A percentile compares a stretch with the other conserved stretches of the same genome.
Evolutionary conservation across 2,113 vertebrate species (phyloP).

Genomic region (Paramormyrops kingsleyae): DNA sequence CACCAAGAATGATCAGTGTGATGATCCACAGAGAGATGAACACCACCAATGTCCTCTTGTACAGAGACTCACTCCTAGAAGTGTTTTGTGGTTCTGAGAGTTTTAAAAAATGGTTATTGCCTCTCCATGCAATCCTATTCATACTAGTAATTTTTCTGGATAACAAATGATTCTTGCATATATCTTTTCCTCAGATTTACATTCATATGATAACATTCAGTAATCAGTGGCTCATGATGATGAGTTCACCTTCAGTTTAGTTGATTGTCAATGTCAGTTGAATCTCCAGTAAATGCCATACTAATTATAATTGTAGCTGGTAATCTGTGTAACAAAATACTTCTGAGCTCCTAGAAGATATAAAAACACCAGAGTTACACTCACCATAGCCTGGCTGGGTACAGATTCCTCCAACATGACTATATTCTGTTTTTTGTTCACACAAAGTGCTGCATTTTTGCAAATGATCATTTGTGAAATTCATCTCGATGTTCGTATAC

Average conservation of each 20-base stretch:
- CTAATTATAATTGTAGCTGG: background rate
- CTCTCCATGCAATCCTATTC: background rate
- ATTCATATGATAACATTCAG: background rate
- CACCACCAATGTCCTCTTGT: background rate
- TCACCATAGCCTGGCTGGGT: background rate
- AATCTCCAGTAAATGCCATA: background rate
- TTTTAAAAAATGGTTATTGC: background rate
- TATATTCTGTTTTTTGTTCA: background rate
- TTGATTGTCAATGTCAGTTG: background rate
- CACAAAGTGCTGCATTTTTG: background rate
- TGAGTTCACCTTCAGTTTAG: background rate
- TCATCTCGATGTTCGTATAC: background rate
- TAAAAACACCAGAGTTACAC: background rate
- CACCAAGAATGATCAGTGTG: background rate
- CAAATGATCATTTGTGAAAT: background rate
- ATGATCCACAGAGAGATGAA: conserved; percentile 8
- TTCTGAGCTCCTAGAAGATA: background rate
- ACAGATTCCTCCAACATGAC: background rate
- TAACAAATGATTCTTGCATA: background rate
- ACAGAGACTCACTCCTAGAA: background rate
- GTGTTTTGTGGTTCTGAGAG: background rate
- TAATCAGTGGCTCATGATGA: background rate
- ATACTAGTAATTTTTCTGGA: background rate
- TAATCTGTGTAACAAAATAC: background rate
- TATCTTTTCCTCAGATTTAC: background rate